Percentiles rank a stretch among this genome's conserved stretches.
Evolutionary conservation across 2,797 vertebrate species (phyloP).

Genomic region (Mormyrus hasselquistii): DNA sequence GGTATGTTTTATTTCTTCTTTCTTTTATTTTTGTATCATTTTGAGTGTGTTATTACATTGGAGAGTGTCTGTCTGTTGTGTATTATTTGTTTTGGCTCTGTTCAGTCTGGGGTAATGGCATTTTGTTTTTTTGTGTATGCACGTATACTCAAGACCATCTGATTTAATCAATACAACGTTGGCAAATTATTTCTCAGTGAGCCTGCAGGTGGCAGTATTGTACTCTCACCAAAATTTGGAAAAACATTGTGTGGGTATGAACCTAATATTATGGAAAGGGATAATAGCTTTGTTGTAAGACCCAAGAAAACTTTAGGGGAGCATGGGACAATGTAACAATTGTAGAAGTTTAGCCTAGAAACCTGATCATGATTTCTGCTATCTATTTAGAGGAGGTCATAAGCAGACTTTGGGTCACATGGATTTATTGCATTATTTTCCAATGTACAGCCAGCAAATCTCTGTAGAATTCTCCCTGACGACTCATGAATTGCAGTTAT

Average conservation of each 20-base stretch:
- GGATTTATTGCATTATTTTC: background rate
- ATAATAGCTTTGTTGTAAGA: background rate
- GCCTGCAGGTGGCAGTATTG: background rate
- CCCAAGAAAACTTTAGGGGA: background rate
- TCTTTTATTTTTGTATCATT: background rate
- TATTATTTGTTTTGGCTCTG: background rate
- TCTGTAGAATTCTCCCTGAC: background rate
- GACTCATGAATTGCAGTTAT: constrained; percentile 1
- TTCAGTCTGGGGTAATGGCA: background rate
- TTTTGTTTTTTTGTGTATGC: background rate
- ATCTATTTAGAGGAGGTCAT: background rate
- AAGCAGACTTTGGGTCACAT: background rate
- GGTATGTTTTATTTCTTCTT: background rate
- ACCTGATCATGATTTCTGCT: background rate
- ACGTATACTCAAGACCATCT: background rate
- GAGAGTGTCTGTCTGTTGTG: background rate
- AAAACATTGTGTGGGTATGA: background rate
- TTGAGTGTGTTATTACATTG: background rate
- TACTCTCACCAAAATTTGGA: background rate
- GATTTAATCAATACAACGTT: background rate
- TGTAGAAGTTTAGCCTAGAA: background rate
- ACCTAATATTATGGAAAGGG: background rate
- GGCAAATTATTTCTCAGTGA: background rate
- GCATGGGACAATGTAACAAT: background rate
- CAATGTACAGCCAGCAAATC: background rate